Base-by-base conservation (phyloP, 2,797 vertebrate species). In the Periparus ater region DNA sequence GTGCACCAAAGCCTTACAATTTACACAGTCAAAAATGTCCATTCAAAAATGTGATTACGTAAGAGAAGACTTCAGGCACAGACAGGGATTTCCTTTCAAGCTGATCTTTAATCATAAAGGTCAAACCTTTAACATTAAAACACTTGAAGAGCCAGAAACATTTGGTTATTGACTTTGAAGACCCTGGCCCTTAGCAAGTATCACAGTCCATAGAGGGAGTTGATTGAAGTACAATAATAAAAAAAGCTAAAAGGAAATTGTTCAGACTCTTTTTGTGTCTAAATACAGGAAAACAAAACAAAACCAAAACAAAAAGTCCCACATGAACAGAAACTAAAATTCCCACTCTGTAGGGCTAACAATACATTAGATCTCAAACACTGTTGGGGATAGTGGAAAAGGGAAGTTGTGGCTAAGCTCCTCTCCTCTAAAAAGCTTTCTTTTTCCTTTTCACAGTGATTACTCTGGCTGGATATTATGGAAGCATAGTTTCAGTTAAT, bases 41-140 rank as follows among this genome's bases (percentile, higher is more conserved):
- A 25, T 74, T 82, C 25, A 82, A 88, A 79, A 86, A 36, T 34
- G 23, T 2, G 4, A 23, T 78, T 85, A 62, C 21, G 3, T 91
- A 77, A 66, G 21, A 83, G 71, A 74, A 68, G 44, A 65, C 38
- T 93, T 89, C n/a, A 82, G 71, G 85, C 44, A 54, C 27, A 61
- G 42, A 34, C 22, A 42, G 15, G 42, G 30, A 78, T 91, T 93
- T 96, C 54, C 72, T 96, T 96, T 95, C 44, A 84, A 48, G 57
- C 29, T 84, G 83, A 60, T 93, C 62, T 94, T 95, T 93, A 92
- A 73, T 94, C 81, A 78, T 65, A 92, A 96, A 95, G 78, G 89
- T 95, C 85, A 96, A 93, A 91, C 50, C 14, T 93, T 93, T 89
- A 88, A 51, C 78, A 91, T 91, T 86, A 77, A 83, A 92, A 82